Evolutionary conservation across 2,113 vertebrate genomes (phyloP), one percentile per base, ranked within the genome.

Genomic region (Podarcis cretensis): DNA sequence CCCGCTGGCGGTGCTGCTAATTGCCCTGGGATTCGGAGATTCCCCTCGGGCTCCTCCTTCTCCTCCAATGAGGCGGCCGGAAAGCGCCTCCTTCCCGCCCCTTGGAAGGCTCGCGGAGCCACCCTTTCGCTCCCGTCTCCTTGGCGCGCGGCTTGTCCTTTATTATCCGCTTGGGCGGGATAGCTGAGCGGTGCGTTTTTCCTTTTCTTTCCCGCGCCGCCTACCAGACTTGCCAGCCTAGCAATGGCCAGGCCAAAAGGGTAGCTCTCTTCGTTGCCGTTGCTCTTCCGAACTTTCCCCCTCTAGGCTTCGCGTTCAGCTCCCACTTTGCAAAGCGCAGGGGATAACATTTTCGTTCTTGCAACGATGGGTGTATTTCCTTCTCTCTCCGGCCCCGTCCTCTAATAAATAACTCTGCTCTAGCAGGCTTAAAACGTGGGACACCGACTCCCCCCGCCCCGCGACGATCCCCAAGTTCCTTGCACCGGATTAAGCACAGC

Each of bases 11-110:
- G 7, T 4, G 57, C 69, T 23, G 69, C 83, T 81, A 68, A 86
- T 89, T 68, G 78, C 27, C 84, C 89, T n/a, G 79, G 79, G 84
- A 57, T 30, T 68, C 20, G 21, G 78, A 35, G 83, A 5, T 35
- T 16, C 78, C 69, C 88, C 69, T 14, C 66, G 2, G 78, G 25
- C 37, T 37, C 68, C 37, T 23, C 83, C 20, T 68, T 6, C 1
- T 57, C 57, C 40, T 69, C 89, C 84, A 76, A 68, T 81, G 40
- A 69, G 69, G 37, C 9, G 4, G 78, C 78, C 8, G 78, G 25
- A n/a, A 81, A 81, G 30, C 76, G 20, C 5, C 68, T 80, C 30
- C 16, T 79, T 1, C 76, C 83, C 76, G 66, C 83, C 76, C 35
- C 83, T 65, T 35, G 18, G 76, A 84, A 82, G 20, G 65, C 27